Conservation (phyloP, 1,140 invertebrate genomes). For the Wasmannia auropunctata region DNA sequence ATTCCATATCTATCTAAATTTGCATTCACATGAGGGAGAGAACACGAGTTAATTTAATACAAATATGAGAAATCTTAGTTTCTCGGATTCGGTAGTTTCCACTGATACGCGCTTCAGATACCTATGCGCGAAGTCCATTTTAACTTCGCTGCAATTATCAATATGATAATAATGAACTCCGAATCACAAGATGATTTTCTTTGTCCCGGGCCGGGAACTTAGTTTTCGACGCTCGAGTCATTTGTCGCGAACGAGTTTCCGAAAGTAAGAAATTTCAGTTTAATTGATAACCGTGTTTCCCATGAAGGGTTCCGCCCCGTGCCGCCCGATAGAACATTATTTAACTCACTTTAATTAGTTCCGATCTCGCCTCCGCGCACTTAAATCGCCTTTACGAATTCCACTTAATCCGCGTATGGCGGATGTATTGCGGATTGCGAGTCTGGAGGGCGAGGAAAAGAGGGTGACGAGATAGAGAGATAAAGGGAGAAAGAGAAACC, state of each 20-base stretch:
- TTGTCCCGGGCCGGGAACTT: slow-evolving; percentile 20
- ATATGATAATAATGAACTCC: slow-evolving; percentile 17
- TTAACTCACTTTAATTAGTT: slow-evolving; percentile 59
- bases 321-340: slow-evolving; percentile 21
- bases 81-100: background rate
- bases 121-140: background rate
- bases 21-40: background rate
- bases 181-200: slow-evolving; percentile 15
- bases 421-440: slow-evolving; percentile 9
- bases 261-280: slow-evolving; percentile 34
- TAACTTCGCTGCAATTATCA: slow-evolving; percentile 27
- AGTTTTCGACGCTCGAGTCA: slow-evolving; percentile 19
- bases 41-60: background rate
- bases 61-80: background rate
- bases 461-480: background rate
- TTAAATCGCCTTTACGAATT: slow-evolving; percentile 43
- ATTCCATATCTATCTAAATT: background rate
- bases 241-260: slow-evolving; percentile 21
- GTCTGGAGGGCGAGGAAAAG: background rate
- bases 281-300: slow-evolving; percentile 43
- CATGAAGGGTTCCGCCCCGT: background rate
- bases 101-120: background rate
- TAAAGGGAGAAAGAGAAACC: background rate
- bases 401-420: slow-evolving; percentile 25
- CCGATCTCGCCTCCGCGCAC: slow-evolving; percentile 29